Evolutionary conservation across 2,113 vertebrate genomes (phyloP).

Genomic region (Heteronetta atricapilla): DNA sequence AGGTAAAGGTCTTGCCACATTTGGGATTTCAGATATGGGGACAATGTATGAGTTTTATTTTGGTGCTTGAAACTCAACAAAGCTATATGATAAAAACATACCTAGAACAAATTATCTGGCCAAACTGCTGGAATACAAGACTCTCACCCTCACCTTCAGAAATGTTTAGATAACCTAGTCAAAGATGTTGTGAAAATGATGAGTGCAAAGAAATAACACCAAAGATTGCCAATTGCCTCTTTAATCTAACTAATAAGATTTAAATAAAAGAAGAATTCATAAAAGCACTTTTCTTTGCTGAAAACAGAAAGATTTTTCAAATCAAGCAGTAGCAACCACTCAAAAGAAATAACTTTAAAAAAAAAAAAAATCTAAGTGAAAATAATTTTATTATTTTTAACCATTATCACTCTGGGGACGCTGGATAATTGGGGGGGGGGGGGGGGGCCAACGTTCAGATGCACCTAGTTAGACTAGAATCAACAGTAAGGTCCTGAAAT

Average conservation of each 20-base stretch:
- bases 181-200: not conserved
- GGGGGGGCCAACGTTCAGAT: not conserved
- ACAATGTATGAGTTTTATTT: not conserved
- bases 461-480: not conserved
- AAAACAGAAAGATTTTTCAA: not conserved
- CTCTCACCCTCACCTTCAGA: not conserved
- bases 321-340: not conserved
- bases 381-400: not conserved
- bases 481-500: not conserved
- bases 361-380: too few species aligned
- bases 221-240: not conserved
- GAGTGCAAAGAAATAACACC: not conserved
- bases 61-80: not conserved
- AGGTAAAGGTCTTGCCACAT: not conserved
- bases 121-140: not conserved
- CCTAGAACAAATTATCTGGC: not conserved
- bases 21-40: not conserved
- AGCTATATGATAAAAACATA: not conserved
- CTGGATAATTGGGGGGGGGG: too few species aligned
- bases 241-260: not conserved
- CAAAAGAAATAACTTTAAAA: not conserved
- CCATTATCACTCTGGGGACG: not conserved
- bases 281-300: not conserved
- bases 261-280: not conserved
- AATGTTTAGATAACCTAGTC: not conserved